phyloP scores from a whole-genome alignment of 2,888 invertebrate species.

The Drosophila meridiana region DNA sequence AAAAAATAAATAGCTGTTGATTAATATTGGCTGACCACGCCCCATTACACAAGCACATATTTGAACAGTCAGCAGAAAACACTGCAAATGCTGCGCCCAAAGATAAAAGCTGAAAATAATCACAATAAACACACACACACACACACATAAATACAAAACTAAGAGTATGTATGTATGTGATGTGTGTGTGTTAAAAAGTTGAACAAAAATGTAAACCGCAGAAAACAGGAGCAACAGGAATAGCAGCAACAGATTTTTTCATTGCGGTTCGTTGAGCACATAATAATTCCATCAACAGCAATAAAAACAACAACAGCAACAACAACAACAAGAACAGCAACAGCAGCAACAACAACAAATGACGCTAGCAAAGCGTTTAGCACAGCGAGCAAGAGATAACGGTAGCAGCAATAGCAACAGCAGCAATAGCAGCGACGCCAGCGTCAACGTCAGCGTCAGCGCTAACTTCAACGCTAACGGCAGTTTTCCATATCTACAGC shows the following conservation, averaged over 20 bases:
- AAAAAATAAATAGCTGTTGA: slow-evolving; percentile 52
- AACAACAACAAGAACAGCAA: slow-evolving; percentile 13
- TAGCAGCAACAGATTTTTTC: slow-evolving; percentile 60
- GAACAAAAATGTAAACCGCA: slow-evolving; percentile 43
- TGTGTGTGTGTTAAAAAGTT: slow-evolving; percentile 57
- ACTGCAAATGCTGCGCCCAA: slow-evolving; percentile 34
- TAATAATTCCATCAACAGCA: slow-evolving; percentile 78
- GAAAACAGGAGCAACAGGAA: slow-evolving; percentile 42
- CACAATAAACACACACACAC: slow-evolving; percentile 31
- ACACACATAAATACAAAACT: background rate
- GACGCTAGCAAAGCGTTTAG: slow-evolving; percentile 50
- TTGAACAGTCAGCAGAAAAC: slow-evolving; percentile 54
- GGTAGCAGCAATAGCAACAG: slow-evolving; percentile 9
- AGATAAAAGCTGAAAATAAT: slow-evolving; percentile 72
- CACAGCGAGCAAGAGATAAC: slow-evolving; percentile 35
- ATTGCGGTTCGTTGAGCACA: slow-evolving; percentile 78
- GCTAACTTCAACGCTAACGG: slow-evolving; percentile 35
- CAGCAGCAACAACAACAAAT: slow-evolving; percentile 17
- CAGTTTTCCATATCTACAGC: slow-evolving; percentile 42
- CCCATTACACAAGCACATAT: slow-evolving; percentile 60
- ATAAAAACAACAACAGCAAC: slow-evolving; percentile 16
- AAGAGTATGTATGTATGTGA: slow-evolving; percentile 16
- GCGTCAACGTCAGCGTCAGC: slow-evolving; percentile 33
- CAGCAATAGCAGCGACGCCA: slow-evolving; percentile 29
- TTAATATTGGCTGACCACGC: slow-evolving; percentile 56